A percentile compares a stretch with the other conserved stretches of the same genome.
Conservation (phyloP, 1,140 invertebrate species). For the Euura saliciscinereae region DNA sequence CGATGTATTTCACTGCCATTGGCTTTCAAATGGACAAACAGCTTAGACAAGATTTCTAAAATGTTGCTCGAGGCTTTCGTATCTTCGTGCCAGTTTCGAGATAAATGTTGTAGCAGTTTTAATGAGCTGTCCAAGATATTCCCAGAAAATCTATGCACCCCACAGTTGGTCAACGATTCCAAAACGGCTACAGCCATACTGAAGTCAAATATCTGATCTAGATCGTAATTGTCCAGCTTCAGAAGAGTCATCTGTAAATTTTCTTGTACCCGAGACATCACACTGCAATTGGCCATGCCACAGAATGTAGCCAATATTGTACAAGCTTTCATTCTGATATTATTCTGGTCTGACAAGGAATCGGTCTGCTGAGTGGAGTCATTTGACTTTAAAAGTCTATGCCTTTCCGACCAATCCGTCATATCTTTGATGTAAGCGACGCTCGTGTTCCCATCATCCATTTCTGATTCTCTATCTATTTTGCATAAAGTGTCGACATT, state of each 20-base stretch:
- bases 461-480: background rate
- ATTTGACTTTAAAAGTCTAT: background rate
- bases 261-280: conserved; percentile 30
- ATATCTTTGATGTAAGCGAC: background rate
- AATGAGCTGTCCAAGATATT: conserved; percentile 22
- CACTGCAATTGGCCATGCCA: conserved; percentile 22
- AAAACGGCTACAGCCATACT: conserved; percentile 35
- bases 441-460: background rate
- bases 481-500: background rate
- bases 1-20: conserved; percentile 9
- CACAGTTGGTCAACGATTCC: conserved; percentile 24
- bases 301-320: conserved; percentile 34
- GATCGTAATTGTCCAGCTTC: conserved; percentile 35
- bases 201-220: conserved; percentile 24
- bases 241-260: conserved; percentile 35
- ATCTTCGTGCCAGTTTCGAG: conserved; percentile 29
- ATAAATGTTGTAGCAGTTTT: conserved; percentile 30
- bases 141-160: conserved; percentile 21
- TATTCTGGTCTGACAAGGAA: conserved; percentile 16
- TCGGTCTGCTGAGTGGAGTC: conserved; percentile 12
- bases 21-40: conserved; percentile 27
- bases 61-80: conserved; percentile 27
- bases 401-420: background rate
- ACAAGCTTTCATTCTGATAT: conserved; percentile 26
- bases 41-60: conserved; percentile 35